These are phyloP conservation scores for Ichneumoninae sp. DNA, from an alignment of 2,888 invertebrate genomes.

Conservation along the genomic window DNA sequence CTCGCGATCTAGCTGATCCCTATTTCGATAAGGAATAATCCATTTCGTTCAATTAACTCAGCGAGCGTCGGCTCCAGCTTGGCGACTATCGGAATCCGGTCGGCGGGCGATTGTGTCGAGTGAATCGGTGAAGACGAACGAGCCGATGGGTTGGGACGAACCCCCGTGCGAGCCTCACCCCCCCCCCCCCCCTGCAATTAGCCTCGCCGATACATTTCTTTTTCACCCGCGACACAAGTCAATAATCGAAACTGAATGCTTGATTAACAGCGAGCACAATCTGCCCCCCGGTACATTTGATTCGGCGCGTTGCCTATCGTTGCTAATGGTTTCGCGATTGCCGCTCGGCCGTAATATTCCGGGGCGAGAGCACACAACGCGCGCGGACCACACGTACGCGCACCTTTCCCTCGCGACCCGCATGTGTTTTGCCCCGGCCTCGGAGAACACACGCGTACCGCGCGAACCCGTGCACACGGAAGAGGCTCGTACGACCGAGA, in stretches of 20 bases:
- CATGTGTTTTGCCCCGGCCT: conserved; percentile 1
- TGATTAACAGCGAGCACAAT: conserved; percentile 42
- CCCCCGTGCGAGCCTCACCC: not conserved
- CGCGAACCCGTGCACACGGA: not conserved
- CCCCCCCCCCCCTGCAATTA: not conserved
- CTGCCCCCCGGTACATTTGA: conserved; percentile 31
- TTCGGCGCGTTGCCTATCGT: conserved; percentile 22
- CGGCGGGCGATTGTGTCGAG: not conserved
- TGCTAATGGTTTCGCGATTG: conserved; percentile 53
- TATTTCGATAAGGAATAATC: conserved; percentile 53
- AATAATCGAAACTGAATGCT: conserved; percentile 12
- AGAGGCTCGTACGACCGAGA: conserved; percentile 29
- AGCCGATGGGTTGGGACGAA: not conserved
- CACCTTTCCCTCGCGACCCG: not conserved
- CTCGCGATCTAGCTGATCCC: conserved; percentile 6
- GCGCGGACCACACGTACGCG: not conserved
- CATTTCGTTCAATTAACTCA: conserved; percentile 53
- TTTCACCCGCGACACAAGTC: not conserved
- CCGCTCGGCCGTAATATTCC: conserved; percentile 38
- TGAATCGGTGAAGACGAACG: conserved; percentile 16
- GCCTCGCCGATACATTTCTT: not conserved
- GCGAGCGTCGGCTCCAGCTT: not conserved
- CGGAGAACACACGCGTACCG: not conserved
- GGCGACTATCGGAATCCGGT: conserved; percentile 17
- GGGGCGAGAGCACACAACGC: conserved; percentile 14